These are phyloP conservation scores for Epinotia brunnichana DNA, from an alignment of 2,888 invertebrate genomes.

Conservation along the genomic window DNA sequence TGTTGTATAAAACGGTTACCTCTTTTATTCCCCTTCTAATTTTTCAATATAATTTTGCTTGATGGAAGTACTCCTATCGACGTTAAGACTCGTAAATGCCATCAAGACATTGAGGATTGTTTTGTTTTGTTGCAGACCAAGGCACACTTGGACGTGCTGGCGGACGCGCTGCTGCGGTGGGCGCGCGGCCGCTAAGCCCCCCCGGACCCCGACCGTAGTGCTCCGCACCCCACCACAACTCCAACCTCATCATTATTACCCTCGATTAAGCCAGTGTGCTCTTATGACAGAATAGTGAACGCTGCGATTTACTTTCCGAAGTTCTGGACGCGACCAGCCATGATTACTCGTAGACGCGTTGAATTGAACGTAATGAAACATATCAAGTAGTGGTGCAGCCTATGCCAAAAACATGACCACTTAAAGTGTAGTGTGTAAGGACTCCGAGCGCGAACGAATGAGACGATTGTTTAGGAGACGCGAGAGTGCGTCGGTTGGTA, in stretches of 20 bases:
- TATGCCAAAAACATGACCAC: conserved; percentile 74
- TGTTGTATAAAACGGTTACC: background rate
- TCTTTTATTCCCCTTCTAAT: background rate
- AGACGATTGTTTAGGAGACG: conserved; percentile 32
- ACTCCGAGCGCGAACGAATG: conserved; percentile 63
- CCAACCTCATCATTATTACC: conserved; percentile 61
- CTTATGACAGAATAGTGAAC: conserved; percentile 63
- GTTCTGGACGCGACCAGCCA: conserved; percentile 78
- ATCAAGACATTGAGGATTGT: background rate
- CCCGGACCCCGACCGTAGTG: conserved; percentile 62
- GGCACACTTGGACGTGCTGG: conserved; percentile 96
- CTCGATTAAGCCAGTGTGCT: conserved; percentile 64
- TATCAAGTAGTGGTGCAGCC: conserved; percentile 81
- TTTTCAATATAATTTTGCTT: background rate
- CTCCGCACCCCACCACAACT: conserved; percentile 67
- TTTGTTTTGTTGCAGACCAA: conserved; percentile 89
- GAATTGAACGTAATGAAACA: conserved; percentile 79
- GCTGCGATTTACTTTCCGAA: conserved; percentile 71
- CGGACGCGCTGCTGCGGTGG: conserved; percentile 96
- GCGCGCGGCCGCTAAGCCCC: conserved; percentile 92
- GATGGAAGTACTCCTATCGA: background rate
- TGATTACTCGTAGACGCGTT: conserved; percentile 69
- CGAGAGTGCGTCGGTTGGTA: conserved; percentile 51
- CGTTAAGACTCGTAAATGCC: no score
- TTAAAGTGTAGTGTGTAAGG: conserved; percentile 80